Percentiles rank a stretch among this genome's conserved stretches.
Evolutionary conservation across 1,140 invertebrate genomes (phyloP).

Genomic region (Nilaparvata lugens): DNA sequence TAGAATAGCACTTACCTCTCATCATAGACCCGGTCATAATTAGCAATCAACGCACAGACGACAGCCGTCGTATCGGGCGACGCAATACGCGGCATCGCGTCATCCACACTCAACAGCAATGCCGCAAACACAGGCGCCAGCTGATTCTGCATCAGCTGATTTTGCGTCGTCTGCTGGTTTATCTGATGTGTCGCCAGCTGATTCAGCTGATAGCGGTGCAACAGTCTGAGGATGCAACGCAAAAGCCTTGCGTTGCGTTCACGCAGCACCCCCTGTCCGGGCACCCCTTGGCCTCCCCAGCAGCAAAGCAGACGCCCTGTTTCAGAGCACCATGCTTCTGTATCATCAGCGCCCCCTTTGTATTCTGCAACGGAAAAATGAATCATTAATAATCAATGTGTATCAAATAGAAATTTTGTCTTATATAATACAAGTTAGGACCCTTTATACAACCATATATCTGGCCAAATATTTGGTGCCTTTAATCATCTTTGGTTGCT

Average conservation of each 20-base stretch:
- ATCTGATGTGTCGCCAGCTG: slow-evolving; percentile 1
- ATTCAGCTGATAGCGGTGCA: slow-evolving; percentile 34
- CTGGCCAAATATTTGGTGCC: too few relatives aligned
- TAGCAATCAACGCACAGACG: slow-evolving; percentile 14
- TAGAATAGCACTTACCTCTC: slow-evolving; percentile 18
- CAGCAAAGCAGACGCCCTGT: slow-evolving; percentile 22
- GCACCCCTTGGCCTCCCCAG: too few relatives aligned
- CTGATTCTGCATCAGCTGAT: slow-evolving; percentile 1
- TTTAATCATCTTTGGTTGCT: too few relatives aligned
- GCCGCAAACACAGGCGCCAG: slow-evolving; percentile 20
- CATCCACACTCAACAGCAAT: slow-evolving; percentile 17
- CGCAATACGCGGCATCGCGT: slow-evolving; percentile 1
- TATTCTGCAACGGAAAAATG: slow-evolving; percentile 13
- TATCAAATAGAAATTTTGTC: too few relatives aligned
- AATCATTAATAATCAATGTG: too few relatives aligned
- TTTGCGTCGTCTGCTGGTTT: slow-evolving; percentile 11
- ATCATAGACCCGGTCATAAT: slow-evolving; percentile 21
- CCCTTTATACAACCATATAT: too few relatives aligned
- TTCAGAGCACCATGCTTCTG: slow-evolving; percentile 16
- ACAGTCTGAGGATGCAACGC: slow-evolving; percentile 37
- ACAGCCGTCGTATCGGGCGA: slow-evolving; percentile 17
- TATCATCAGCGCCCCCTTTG: slow-evolving; percentile 16
- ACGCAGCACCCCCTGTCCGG: slow-evolving; percentile 33
- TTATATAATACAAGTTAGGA: too few relatives aligned
- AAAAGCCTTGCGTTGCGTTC: slow-evolving; percentile 35